Evolutionary conservation across 2,113 vertebrate genomes (phyloP).

Genomic region (Prunella fulvescens): DNA sequence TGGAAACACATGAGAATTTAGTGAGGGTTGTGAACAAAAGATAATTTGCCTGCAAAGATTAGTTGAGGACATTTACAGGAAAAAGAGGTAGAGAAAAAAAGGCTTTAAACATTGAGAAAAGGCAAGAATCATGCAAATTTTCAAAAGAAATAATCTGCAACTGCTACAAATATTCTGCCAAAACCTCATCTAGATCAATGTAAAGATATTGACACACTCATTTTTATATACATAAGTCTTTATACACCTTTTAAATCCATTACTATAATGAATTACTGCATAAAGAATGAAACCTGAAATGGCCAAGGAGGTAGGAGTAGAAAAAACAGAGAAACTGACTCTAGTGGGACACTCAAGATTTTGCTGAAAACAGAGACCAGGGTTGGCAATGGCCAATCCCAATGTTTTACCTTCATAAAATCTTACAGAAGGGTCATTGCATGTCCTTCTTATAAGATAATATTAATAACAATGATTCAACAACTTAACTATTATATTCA

Average conservation of each 20-base stretch:
- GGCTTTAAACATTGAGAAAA: background rate
- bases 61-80: background rate
- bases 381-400: background rate
- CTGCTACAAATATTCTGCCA: background rate
- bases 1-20: background rate
- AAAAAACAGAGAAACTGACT: background rate
- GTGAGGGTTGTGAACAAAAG: background rate
- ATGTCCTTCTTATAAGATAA: background rate
- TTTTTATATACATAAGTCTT: background rate
- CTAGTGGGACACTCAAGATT: background rate
- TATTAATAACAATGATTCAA: background rate
- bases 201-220: background rate
- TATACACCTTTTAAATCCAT: background rate
- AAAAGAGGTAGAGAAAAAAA: background rate
- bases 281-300: background rate
- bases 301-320: background rate
- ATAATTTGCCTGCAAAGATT: background rate
- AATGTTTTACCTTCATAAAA: background rate
- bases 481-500: background rate
- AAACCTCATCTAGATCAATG: background rate
- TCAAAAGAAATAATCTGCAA: background rate
- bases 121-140: background rate
- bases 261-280: background rate
- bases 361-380: background rate
- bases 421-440: background rate